A percentile compares a stretch with the other conserved stretches of the same genome.
Conservation (phyloP, 2,888 invertebrate species). For the Anticlea derivata region DNA sequence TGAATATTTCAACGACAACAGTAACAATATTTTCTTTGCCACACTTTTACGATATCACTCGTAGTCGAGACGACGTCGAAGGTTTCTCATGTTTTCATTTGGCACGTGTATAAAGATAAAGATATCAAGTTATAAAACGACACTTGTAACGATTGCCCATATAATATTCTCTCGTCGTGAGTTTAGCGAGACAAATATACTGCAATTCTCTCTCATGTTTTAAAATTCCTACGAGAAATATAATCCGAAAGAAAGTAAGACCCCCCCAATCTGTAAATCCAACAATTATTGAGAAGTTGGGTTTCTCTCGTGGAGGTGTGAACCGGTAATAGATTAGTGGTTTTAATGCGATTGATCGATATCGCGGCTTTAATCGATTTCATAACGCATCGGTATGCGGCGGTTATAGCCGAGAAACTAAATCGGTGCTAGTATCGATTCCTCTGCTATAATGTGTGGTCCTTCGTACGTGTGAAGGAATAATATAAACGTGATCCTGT, state of each 20-base stretch:
- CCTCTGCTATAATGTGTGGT: constrained; percentile 63
- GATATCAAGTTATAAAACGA: constrained; percentile 60
- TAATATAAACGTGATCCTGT: constrained; percentile 45
- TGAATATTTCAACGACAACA: constrained; percentile 55
- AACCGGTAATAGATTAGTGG: constrained; percentile 58
- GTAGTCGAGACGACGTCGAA: constrained; percentile 53
- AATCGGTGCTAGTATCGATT: constrained; percentile 56
- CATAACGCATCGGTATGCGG: constrained; percentile 58
- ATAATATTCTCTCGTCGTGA: constrained; percentile 53
- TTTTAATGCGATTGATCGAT: constrained; percentile 61
- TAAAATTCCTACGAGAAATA: constrained; percentile 35
- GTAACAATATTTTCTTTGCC: constrained; percentile 69
- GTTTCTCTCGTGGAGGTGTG: constrained; percentile 49
- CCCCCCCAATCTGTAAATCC: constrained; percentile 40
- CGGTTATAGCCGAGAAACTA: constrained; percentile 53
- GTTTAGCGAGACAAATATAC: constrained; percentile 48
- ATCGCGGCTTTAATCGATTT: constrained; percentile 61
- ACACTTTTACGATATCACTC: constrained; percentile 63
- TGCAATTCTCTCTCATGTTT: constrained; percentile 45
- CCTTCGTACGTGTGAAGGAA: constrained; percentile 56
- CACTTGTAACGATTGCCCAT: constrained; percentile 48
- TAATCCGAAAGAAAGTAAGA: constrained; percentile 31
- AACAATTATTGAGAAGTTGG: constrained; percentile 43
- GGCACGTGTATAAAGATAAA: constrained; percentile 63
- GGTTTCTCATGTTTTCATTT: constrained; percentile 55